phyloP scores from a whole-genome alignment of 2,888 invertebrate genomes.

The Tuberolachnus salignus region DNA sequence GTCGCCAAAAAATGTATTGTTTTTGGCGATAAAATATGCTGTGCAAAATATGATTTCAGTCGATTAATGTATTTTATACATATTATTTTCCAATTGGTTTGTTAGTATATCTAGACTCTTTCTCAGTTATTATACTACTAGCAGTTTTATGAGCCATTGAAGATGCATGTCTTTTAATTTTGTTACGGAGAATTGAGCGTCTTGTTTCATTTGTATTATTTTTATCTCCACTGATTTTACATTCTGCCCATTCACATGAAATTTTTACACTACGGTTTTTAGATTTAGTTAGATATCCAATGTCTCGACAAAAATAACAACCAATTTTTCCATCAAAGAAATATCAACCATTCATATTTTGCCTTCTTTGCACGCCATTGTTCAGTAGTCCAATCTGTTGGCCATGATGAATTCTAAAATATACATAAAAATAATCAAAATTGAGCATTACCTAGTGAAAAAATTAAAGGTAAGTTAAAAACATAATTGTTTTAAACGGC shows the following conservation, averaged over 20 bases:
- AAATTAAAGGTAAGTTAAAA: too few relatives aligned
- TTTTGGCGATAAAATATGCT: conserved; percentile 5
- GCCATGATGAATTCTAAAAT: conserved; percentile 6
- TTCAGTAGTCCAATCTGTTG: neutral
- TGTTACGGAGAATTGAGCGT: neutral
- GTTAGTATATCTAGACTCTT: neutral
- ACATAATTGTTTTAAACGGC: too few relatives aligned
- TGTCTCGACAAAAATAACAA: neutral
- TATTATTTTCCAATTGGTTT: conserved; percentile 19
- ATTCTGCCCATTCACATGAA: conserved; percentile 2
- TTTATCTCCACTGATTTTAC: conserved; percentile 4
- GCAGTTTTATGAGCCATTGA: conserved; percentile 19
- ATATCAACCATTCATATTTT: conserved; percentile 4
- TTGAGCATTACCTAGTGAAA: too few relatives aligned
- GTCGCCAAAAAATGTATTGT: conserved; percentile 7
- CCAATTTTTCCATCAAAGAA: neutral
- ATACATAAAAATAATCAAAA: conserved; percentile 9
- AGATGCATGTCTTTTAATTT: neutral
- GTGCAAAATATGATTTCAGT: neutral
- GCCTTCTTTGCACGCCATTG: neutral
- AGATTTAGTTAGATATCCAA: neutral
- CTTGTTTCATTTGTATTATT: conserved; percentile 10
- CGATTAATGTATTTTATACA: neutral
- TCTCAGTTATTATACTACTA: neutral
- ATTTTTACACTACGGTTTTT: neutral